Percentiles rank a stretch among this genome's conserved stretches.
Evolutionary conservation across 2,113 vertebrate genomes (phyloP).

Genomic region (Xiphorhynchus elegans): DNA sequence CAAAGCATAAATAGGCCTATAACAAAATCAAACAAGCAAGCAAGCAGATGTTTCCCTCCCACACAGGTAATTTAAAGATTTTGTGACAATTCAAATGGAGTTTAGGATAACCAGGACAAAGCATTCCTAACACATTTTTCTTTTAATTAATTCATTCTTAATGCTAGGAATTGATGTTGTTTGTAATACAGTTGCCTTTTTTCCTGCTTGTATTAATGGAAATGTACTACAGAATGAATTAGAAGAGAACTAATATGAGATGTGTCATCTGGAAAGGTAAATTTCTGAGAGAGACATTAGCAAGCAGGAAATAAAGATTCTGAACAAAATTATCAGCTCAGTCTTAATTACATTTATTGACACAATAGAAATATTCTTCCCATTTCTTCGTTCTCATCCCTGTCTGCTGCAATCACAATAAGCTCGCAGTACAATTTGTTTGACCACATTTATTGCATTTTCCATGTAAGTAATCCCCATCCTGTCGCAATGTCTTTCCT

Average conservation of each 20-base stretch:
- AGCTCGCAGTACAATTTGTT: not conserved
- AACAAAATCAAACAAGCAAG: constrained; percentile 5
- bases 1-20: not conserved
- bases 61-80: not conserved
- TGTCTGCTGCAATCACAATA: not conserved
- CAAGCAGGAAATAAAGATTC: not conserved
- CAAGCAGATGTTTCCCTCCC: not conserved
- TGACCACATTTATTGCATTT: constrained; percentile 3
- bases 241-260: constrained; percentile 7
- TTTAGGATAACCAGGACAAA: not conserved
- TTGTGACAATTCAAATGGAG: not conserved
- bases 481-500: not conserved
- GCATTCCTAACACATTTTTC: not conserved
- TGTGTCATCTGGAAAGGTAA: constrained; percentile 4
- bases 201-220: not conserved
- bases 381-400: not conserved
- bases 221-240: constrained; percentile 4
- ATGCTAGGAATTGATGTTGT: not conserved
- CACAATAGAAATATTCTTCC: not conserved
- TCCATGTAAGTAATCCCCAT: not conserved
- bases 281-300: constrained; percentile 26
- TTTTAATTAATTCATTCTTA: constrained; percentile 6
- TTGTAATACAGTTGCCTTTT: not conserved
- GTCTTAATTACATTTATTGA: constrained; percentile 28
- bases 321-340: not conserved